These are phyloP conservation scores for Cheilinus undulatus DNA, from an alignment of 2,113 vertebrate genomes.

Conservation along the genomic window DNA sequence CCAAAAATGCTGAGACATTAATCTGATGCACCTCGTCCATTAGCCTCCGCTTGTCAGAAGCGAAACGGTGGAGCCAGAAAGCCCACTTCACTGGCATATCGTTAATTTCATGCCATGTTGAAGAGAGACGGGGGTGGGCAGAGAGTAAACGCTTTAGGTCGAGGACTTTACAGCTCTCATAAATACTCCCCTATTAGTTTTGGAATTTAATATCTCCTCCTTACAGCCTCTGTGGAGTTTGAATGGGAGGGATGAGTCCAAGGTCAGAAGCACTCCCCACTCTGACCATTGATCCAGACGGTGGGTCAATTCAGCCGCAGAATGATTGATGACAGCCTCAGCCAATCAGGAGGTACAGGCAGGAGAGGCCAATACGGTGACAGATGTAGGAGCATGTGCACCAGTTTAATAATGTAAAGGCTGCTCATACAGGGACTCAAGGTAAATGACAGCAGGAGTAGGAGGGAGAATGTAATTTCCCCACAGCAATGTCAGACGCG, in stretches of 20 bases:
- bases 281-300: slow-evolving; percentile 38
- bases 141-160: slow-evolving; percentile 55
- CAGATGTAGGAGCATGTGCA: slow-evolving; percentile 56
- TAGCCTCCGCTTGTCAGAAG: slow-evolving; percentile 62
- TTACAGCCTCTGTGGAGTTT: slow-evolving; percentile 6
- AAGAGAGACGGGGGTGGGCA: slow-evolving; percentile 45
- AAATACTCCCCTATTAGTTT: slow-evolving; percentile 66
- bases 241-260: slow-evolving; percentile 30
- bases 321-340: slow-evolving; percentile 56
- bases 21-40: slow-evolving; percentile 55
- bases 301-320: not conserved
- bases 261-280: slow-evolving; percentile 46
- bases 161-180: slow-evolving; percentile 55
- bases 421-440: slow-evolving; percentile 46
- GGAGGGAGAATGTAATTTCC: slow-evolving; percentile 52
- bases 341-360: slow-evolving; percentile 48
- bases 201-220: slow-evolving; percentile 33
- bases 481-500: slow-evolving; percentile 40
- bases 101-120: slow-evolving; percentile 63
- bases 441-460: slow-evolving; percentile 58
- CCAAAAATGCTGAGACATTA: slow-evolving; percentile 54
- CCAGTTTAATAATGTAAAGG: slow-evolving; percentile 64
- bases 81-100: slow-evolving; percentile 26
- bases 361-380: slow-evolving; percentile 55
- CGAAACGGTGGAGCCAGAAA: slow-evolving; percentile 43